phyloP scores from a whole-genome alignment of 2,113 vertebrate genomes.

The Burhinus oedicnemus region DNA sequence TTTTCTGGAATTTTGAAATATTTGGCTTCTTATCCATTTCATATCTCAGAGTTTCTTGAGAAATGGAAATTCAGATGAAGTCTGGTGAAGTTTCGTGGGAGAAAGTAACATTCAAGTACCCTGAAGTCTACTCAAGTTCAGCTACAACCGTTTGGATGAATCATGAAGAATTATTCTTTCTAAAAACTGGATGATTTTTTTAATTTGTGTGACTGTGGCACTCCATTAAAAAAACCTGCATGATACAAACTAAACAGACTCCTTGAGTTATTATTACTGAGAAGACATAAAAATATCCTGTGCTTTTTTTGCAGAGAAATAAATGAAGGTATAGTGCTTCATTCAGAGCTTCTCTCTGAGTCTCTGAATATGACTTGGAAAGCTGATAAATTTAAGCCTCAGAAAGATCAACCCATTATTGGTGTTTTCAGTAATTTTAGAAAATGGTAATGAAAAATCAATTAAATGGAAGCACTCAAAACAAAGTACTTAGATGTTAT shows the following conservation, averaged over 20 bases:
- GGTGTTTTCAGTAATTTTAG: slow-evolving; percentile 11
- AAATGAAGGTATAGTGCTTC: background rate
- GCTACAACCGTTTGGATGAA: background rate
- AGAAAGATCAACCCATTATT: background rate
- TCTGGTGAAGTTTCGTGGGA: background rate
- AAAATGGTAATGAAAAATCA: slow-evolving; percentile 6
- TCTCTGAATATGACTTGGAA: background rate
- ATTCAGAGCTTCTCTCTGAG: background rate
- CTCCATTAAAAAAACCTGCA: background rate
- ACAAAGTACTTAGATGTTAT: background rate
- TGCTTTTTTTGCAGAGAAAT: background rate
- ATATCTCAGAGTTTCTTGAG: background rate
- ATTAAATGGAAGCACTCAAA: background rate
- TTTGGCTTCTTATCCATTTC: background rate
- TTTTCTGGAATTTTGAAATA: background rate
- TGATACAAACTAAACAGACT: background rate
- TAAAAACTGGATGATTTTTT: background rate
- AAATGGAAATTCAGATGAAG: background rate
- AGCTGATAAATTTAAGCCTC: background rate
- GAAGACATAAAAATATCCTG: background rate
- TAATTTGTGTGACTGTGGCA: background rate
- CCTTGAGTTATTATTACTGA: background rate
- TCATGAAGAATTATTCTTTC: background rate
- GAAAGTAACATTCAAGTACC: background rate
- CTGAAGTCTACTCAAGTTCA: background rate